Evolutionary conservation across 2,888 invertebrate species (phyloP), one percentile per base, ranked within the genome.

Genomic region (Hoplodrina ambigua): DNA sequence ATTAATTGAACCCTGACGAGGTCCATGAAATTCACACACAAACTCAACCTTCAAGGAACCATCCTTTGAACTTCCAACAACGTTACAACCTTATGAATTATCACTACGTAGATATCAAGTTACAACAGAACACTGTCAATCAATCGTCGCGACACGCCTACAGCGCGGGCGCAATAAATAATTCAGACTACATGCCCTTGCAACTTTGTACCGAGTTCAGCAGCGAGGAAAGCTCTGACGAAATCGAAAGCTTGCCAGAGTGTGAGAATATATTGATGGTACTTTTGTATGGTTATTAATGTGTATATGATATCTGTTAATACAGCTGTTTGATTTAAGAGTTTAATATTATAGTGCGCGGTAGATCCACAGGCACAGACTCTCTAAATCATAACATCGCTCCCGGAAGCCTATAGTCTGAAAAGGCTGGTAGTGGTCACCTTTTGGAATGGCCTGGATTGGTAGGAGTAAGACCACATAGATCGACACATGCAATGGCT

Each of bases 151-250:
- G 49, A 61, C 77, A 76, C n/a, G 60, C 63, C 33, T 78, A 41
- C 37, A 65, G 64, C 58, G 59, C 52, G 61, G 20, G 53, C 17
- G 56, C 54, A 37, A 80, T 77, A 61, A 80, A 77, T 77, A 69
- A 77, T 77, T 69, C 77, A 77, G 37, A 37, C 13, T n/a, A 37
- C 67, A 62, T 53, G 61, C 56, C 50, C 80, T 80, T 68, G 75
- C 50, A 61, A 37, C 63, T 37, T 49, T 50, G 75, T 69, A 63
- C 52, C 5, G n/a, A 59, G 37, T 37, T 69, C 37, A n/a, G 20
- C 15, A 33, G 37, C 17, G 55, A 52, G 41, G 8, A 20, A 54
- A 75, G 44, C 63, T 74, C 53, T 56, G 69, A 49, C 44, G 19
- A 19, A 25, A 54, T 50, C 17, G 46, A 60, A n/a, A 33, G 20